These are phyloP conservation scores for Phalloptychus januarius DNA, from an alignment of 2,797 vertebrate genomes.

Conservation along the genomic window DNA sequence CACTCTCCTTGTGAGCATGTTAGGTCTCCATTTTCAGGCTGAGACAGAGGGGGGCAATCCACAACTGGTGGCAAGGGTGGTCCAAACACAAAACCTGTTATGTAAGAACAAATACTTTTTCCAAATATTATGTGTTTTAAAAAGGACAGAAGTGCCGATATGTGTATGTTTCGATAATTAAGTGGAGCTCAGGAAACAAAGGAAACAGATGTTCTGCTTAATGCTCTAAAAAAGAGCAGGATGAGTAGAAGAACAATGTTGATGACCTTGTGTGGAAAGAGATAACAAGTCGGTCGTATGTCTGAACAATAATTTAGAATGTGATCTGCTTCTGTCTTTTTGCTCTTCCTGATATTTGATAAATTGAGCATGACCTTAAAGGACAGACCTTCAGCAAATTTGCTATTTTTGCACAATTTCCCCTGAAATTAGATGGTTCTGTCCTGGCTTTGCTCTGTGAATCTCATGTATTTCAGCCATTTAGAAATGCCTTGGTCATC, in stretches of 20 bases:
- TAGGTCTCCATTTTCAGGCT: slow-evolving; percentile 39
- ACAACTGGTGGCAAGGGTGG: slow-evolving; percentile 43
- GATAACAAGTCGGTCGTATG: not conserved
- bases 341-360: slow-evolving; percentile 9
- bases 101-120: not conserved
- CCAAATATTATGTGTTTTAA: not conserved
- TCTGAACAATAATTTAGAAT: not conserved
- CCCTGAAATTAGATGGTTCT: not conserved
- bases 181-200: slow-evolving; percentile 45
- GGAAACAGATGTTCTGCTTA: slow-evolving; percentile 54
- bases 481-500: slow-evolving; percentile 15
- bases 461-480: not conserved
- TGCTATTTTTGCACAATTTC: not conserved
- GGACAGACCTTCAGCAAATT: not conserved
- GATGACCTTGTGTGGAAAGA: not conserved
- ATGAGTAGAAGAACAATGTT: not conserved
- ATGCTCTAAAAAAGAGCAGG: slow-evolving; percentile 2
- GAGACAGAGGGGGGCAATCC: slow-evolving; percentile 45
- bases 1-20: slow-evolving; percentile 46
- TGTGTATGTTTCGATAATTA: not conserved
- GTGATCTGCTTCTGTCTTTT: not conserved
- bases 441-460: not conserved
- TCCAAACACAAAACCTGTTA: slow-evolving; percentile 21
- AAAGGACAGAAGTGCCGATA: slow-evolving; percentile 22
- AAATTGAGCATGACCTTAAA: not conserved